Evolutionary conservation across 1,140 invertebrate species (phyloP).

Genomic region (Riptortus pedestris): DNA sequence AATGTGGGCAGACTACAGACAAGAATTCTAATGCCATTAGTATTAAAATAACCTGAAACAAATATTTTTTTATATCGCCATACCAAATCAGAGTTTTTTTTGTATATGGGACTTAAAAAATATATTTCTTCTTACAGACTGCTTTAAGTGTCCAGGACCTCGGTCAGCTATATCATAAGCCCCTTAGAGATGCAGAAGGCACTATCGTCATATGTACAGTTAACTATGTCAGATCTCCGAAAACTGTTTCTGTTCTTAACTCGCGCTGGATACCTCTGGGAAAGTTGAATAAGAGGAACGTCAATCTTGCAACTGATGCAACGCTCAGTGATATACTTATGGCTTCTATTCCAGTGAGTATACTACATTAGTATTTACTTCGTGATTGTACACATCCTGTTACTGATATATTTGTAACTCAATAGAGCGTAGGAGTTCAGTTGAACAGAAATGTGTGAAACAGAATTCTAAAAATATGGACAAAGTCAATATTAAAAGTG

Average conservation of each 20-base stretch:
- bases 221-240: conserved; percentile 70
- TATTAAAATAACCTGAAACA: no score
- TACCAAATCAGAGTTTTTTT: no score
- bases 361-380: neutral
- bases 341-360: conserved; percentile 58
- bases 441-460: no score
- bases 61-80: no score
- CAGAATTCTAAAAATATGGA: no score
- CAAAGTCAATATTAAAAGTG: neutral
- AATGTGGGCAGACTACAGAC: no score
- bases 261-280: conserved; percentile 78
- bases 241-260: conserved; percentile 71
- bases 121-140: conserved; percentile 48
- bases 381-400: no score
- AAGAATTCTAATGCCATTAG: no score
- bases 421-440: no score
- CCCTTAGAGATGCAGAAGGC: conserved; percentile 73
- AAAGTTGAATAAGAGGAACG: conserved; percentile 51
- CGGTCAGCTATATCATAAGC: conserved; percentile 84
- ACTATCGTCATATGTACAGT: conserved; percentile 83
- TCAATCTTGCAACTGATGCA: conserved; percentile 52
- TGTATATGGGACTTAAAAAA: no score
- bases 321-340: conserved; percentile 71
- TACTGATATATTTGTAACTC: no score
- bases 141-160: conserved; percentile 83